Evolutionary conservation across 1,140 invertebrate species (phyloP).

Genomic region (Bombus pascuorum): DNA sequence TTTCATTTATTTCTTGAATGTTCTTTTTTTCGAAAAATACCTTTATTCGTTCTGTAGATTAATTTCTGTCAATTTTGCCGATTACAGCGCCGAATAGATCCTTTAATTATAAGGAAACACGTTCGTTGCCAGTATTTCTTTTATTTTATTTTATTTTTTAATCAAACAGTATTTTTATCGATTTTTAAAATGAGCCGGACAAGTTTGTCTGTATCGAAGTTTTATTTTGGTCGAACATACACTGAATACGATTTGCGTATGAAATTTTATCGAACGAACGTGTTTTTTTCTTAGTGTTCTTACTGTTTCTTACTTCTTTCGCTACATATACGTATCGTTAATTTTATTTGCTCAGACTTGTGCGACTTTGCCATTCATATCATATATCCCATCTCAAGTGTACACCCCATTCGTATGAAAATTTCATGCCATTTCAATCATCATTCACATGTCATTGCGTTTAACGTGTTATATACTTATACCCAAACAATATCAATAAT

Average conservation of each 20-base stretch:
- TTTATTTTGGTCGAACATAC: background rate
- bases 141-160: background rate
- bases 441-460: conserved; percentile 28
- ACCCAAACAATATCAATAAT: conserved; percentile 48
- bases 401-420: conserved; percentile 15
- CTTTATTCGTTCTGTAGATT: background rate
- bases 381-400: background rate
- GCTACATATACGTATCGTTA: conserved; percentile 3
- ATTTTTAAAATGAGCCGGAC: background rate
- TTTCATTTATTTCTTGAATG: background rate
- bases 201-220: background rate
- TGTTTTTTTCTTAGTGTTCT: background rate
- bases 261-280: background rate
- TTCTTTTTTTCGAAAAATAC: too few relatives aligned
- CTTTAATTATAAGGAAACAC: background rate
- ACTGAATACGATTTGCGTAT: background rate
- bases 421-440: conserved; percentile 36
- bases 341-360: conserved; percentile 38
- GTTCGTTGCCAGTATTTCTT: background rate
- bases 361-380: conserved; percentile 42
- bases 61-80: background rate
- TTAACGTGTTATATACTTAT: conserved; percentile 38
- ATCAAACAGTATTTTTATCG: background rate
- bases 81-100: conserved; percentile 11
- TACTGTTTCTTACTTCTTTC: conserved; percentile 1